Base-by-base conservation (phyloP, 2,113 vertebrate species). In the Beaufortia kweichowensis region DNA sequence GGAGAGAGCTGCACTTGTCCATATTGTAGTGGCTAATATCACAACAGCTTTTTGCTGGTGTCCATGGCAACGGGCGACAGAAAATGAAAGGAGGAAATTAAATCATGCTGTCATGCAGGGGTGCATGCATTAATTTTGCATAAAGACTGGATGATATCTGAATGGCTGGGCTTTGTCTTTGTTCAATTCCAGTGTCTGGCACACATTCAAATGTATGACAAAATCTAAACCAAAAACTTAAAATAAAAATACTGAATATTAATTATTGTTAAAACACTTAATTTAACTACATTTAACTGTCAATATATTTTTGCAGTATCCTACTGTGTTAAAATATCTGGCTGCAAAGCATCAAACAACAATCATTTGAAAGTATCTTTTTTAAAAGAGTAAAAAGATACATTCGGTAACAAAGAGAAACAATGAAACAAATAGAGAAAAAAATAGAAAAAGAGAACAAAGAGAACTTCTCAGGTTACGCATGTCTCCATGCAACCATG, bases 101-200 rank as follows among this genome's bases (percentile, higher is more conserved):
- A 84, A 84, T 82, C 41, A 56, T 65, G 81, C 81, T 83, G 68
- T 80, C 55, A 78, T 79, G 85, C 43, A 46, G 70, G 84, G 82
- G 81, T 59, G 81, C 84, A 79, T 84, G 82, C 90, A 90, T 91
- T 90, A 91, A 91, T 89, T 81, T 77, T 80, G 76, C 83, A 85
- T 78, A 80, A 53, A 79, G 84, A 69, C 85, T 85, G 88, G 82
- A 75, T 79, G 77, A 77, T 73, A 53, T 68, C 74, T 60, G 67
- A 63, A 82, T 4, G 61, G 5, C 63, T 35, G 62, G 48, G 35
- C 55, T 57, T n/a, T 68, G 26, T 63, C 71, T 79, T 83, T 83
- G 81, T 83, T 83, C 73, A 53, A 15, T 12, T 14, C 48, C 8
- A 63, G 5, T 12, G 43, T 12, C 19, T 59, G 39, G 67, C 61